phyloP scores from a whole-genome alignment of 2,888 invertebrate species.

The Nezara viridula region DNA sequence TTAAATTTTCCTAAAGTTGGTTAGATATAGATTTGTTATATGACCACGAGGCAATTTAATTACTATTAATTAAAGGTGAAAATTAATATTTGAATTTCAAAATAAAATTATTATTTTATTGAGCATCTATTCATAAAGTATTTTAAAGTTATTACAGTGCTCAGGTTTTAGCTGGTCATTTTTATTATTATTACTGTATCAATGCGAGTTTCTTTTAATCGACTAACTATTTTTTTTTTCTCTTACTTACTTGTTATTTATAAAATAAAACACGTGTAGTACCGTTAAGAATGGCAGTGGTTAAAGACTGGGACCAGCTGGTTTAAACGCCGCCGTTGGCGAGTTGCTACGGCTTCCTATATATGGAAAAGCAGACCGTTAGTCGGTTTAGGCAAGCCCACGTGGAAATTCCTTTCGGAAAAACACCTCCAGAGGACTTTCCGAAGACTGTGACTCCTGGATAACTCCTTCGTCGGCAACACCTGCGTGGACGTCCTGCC shows the following conservation, averaged over 20 bases:
- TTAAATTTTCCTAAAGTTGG: too few relatives aligned
- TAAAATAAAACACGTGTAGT: not conserved
- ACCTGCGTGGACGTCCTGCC: not conserved
- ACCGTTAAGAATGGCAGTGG: not conserved
- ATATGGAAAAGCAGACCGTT: conserved; percentile 17
- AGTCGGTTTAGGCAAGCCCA: conserved; percentile 28
- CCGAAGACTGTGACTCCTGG: not conserved
- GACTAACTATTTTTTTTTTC: not conserved
- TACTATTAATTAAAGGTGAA: too few relatives aligned
- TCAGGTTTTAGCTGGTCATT: too few relatives aligned
- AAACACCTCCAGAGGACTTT: not conserved
- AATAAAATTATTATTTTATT: too few relatives aligned
- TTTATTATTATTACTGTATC: too few relatives aligned
- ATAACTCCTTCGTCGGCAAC: not conserved
- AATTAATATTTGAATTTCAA: too few relatives aligned
- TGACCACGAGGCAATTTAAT: too few relatives aligned
- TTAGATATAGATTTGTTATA: too few relatives aligned
- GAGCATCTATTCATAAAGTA: too few relatives aligned
- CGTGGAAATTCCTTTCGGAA: conserved; percentile 13
- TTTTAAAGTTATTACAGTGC: too few relatives aligned
- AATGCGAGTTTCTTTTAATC: not conserved
- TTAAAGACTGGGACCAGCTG: conserved; percentile 14
- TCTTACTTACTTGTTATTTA: not conserved
- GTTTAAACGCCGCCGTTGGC: conserved; percentile 6
- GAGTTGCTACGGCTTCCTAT: not conserved